A percentile compares a stretch with the other conserved stretches of the same genome.
Evolutionary conservation across 2,113 vertebrate species (phyloP).

Genomic region (Sebastes fasciatus): DNA sequence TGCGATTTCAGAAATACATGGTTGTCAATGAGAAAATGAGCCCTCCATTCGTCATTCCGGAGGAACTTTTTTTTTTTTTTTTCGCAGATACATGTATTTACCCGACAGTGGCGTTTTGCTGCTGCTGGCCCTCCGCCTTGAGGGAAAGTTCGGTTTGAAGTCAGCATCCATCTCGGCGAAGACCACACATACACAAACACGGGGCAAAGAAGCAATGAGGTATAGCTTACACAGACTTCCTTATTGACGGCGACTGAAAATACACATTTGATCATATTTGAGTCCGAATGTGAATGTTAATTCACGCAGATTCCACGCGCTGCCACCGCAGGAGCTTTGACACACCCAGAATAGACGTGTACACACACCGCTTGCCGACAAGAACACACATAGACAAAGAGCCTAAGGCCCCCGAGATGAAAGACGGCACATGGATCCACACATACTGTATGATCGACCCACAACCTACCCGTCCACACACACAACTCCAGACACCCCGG

Average conservation of each 20-base stretch:
- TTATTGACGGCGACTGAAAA: constrained; percentile 46
- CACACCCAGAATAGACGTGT: constrained; percentile 65
- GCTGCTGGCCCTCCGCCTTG: constrained; percentile 55
- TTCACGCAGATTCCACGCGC: constrained; percentile 28
- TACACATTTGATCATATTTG: constrained; percentile 57
- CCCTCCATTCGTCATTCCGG: constrained; percentile 55
- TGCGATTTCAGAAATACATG: constrained; percentile 64
- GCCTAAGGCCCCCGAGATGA: constrained; percentile 69
- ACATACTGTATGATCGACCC: constrained; percentile 52
- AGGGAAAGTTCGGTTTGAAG: constrained; percentile 69
- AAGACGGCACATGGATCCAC: constrained; percentile 59
- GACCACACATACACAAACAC: constrained; percentile 68
- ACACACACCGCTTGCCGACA: constrained; percentile 50
- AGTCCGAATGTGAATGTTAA: constrained; percentile 52
- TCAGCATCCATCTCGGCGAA: constrained; percentile 52
- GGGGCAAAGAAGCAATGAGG: constrained; percentile 25
- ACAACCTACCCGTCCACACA: constrained; percentile 40
- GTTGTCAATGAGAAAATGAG: constrained; percentile 74
- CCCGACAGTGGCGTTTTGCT: constrained; percentile 57
- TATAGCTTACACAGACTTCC: constrained; percentile 38
- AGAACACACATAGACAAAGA: constrained; percentile 64
- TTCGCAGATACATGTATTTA: constrained; percentile 64
- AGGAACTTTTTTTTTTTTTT: constrained; percentile 54
- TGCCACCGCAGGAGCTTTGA: constrained; percentile 50
- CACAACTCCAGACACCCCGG: constrained; percentile 41